A percentile compares a stretch with the other conserved stretches of the same genome.
These are phyloP conservation scores for Hypomecis punctinalis DNA, from an alignment of 2,888 invertebrate genomes.

Conservation along the genomic window DNA sequence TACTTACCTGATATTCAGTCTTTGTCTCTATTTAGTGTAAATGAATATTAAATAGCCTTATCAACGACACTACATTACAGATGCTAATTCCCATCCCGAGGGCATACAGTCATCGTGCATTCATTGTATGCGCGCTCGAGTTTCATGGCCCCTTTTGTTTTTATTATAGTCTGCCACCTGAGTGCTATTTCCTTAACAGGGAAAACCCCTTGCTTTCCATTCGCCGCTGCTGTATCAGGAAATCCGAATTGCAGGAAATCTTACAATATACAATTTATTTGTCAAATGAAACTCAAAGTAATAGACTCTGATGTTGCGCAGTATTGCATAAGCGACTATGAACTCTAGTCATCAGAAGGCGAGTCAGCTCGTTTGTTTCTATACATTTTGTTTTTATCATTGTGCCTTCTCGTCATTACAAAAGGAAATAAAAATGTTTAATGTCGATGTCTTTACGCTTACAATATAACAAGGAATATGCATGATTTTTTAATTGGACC, in stretches of 20 bases:
- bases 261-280: background rate
- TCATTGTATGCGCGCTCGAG: slow-evolving; percentile 20
- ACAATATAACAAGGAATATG: no score
- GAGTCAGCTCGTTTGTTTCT: no score
- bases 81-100: slow-evolving; percentile 13
- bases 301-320: no score
- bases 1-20: no score
- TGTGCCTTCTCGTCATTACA: no score
- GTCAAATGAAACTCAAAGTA: no score
- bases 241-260: background rate
- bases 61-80: slow-evolving; percentile 10
- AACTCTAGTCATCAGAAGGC: no score
- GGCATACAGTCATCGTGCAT: slow-evolving; percentile 20
- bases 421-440: no score
- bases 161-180: slow-evolving; percentile 19
- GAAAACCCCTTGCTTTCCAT: slow-evolving; percentile 12
- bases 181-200: slow-evolving; percentile 20
- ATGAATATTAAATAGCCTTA: slow-evolving; percentile 7
- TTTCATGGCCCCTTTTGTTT: slow-evolving; percentile 14
- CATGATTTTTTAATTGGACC: no score
- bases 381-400: no score
- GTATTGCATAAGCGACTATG: no score
- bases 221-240: slow-evolving; percentile 4
- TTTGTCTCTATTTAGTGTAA: background rate
- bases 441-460: no score